These are phyloP conservation scores for Gastrophysa polygoni DNA, from an alignment of 2,888 invertebrate species.

Conservation along the genomic window DNA sequence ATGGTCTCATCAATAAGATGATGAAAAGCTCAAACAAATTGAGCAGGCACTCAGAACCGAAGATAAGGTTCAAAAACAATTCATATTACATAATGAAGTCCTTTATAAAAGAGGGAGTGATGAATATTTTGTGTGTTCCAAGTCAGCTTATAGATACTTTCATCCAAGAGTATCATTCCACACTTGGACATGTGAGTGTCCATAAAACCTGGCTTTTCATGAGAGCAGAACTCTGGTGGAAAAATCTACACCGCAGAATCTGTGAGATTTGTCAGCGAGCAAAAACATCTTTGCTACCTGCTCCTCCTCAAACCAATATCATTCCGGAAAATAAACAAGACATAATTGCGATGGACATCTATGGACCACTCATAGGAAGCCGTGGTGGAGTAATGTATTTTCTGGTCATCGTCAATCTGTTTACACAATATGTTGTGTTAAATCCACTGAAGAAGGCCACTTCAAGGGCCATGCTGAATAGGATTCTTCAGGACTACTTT, in stretches of 20 bases:
- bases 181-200: slow-evolving; percentile 3
- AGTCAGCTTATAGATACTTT: not conserved
- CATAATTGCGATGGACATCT: slow-evolving; percentile 9
- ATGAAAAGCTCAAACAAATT: not conserved
- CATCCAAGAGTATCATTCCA: not conserved
- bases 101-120: not conserved
- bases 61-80: not conserved
- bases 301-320: slow-evolving; percentile 9
- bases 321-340: slow-evolving; percentile 1
- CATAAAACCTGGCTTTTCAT: slow-evolving; percentile 2
- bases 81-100: not conserved
- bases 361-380: slow-evolving; percentile 10
- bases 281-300: slow-evolving; percentile 4
- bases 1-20: not conserved
- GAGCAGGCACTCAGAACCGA: not conserved
- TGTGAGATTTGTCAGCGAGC: slow-evolving; percentile 8
- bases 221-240: not conserved
- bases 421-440: too few relatives aligned
- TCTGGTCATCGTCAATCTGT: slow-evolving; percentile 48
- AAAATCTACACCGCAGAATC: slow-evolving; percentile 4
- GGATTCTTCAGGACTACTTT: slow-evolving; percentile 3
- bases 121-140: not conserved
- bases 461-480: slow-evolving; percentile 4
- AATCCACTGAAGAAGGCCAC: too few relatives aligned
- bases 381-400: slow-evolving; percentile 48